Evolutionary conservation across 2,888 invertebrate genomes (phyloP).

Genomic region (Apamea anceps): DNA sequence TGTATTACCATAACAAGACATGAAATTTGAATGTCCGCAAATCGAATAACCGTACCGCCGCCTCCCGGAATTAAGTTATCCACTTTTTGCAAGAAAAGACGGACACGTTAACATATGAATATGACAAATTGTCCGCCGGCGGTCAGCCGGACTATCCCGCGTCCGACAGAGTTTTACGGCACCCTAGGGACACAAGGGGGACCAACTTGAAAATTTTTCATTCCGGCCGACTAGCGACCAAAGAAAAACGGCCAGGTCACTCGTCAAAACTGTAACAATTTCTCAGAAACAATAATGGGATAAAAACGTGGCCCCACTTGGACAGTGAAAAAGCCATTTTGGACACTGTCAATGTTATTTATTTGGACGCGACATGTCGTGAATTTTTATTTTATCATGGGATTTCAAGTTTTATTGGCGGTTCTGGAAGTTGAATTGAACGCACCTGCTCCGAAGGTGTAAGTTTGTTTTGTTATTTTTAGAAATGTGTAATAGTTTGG

Average conservation of each 20-base stretch:
- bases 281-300: conserved; percentile 90
- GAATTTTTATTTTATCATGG: conserved; percentile 89
- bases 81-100: conserved; percentile 90
- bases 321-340: conserved; percentile 87
- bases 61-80: conserved; percentile 88
- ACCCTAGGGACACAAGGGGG: conserved; percentile 86
- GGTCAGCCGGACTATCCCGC: conserved; percentile 84
- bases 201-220: conserved; percentile 90
- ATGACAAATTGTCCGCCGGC: conserved; percentile 90
- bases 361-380: conserved; percentile 85
- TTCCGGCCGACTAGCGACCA: conserved; percentile 83
- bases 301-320: conserved; percentile 82
- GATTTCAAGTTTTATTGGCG: conserved; percentile 88
- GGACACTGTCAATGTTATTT: conserved; percentile 89
- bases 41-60: conserved; percentile 86
- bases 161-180: conserved; percentile 88
- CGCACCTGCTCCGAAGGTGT: conserved; percentile 64
- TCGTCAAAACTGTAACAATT: conserved; percentile 90
- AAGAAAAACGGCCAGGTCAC: conserved; percentile 90
- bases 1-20: conserved; percentile 90
- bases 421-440: conserved; percentile 74
- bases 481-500: background rate
- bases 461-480: conserved; percentile 34
- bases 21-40: conserved; percentile 89
- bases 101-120: conserved; percentile 90